phyloP scores from a whole-genome alignment of 1,140 invertebrate species.

The Nephotettix cincticeps region DNA sequence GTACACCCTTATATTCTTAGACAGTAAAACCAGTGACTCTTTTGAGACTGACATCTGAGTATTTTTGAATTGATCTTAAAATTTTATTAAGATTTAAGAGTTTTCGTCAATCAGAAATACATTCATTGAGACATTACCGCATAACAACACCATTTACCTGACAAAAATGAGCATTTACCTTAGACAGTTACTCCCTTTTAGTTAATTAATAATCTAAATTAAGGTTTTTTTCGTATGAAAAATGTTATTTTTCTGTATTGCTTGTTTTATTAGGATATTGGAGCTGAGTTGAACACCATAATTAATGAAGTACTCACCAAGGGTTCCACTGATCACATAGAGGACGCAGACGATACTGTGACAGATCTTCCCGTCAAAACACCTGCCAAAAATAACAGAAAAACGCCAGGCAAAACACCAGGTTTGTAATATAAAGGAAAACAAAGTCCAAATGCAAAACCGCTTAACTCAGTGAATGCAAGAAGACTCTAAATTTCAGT shows the following conservation, averaged over 20 bases:
- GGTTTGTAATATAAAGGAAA: neutral
- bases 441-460: neutral
- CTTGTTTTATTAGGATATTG: neutral
- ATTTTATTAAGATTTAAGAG: too few species aligned
- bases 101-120: neutral
- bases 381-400: neutral
- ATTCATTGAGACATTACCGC: neutral
- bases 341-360: neutral
- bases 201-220: neutral
- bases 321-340: neutral
- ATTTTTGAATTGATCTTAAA: too few species aligned
- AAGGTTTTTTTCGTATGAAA: neutral
- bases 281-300: neutral
- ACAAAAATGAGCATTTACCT: neutral
- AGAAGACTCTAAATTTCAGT: neutral
- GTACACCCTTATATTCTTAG: too few species aligned
- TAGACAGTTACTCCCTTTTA: too few species aligned
- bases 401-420: conserved; percentile 4
- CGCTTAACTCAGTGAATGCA: neutral
- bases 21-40: too few species aligned
- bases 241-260: neutral
- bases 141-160: neutral
- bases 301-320: conserved; percentile 6
- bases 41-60: too few species aligned
- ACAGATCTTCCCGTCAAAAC: neutral